A percentile compares a stretch with the other conserved stretches of the same genome.
These are phyloP conservation scores for Halocaridina rubra DNA, from an alignment of 2,888 invertebrate genomes.

Conservation along the genomic window DNA sequence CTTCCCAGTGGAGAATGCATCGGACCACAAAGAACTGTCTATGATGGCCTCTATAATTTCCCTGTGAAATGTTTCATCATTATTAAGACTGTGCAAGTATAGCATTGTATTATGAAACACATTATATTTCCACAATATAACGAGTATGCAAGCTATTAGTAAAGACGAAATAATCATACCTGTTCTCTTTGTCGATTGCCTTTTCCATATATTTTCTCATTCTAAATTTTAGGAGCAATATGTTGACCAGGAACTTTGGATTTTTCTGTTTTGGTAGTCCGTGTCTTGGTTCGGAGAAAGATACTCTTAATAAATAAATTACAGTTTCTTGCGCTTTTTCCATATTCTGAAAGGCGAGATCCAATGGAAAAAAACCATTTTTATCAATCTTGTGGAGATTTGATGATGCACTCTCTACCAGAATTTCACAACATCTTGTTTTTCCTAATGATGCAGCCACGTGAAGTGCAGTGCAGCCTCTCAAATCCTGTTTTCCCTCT, in stretches of 20 bases:
- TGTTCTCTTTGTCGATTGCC: neutral
- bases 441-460: neutral
- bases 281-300: neutral
- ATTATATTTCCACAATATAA: too few relatives aligned
- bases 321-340: neutral
- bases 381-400: neutral
- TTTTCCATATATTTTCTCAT: neutral
- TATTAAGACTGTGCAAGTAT: too few relatives aligned
- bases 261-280: neutral
- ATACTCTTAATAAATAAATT: neutral
- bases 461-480: neutral
- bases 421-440: neutral
- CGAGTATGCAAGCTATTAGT: too few relatives aligned
- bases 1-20: neutral
- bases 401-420: neutral
- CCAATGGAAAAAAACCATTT: neutral
- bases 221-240: neutral
- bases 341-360: neutral
- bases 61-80: too few relatives aligned
- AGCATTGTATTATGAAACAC: too few relatives aligned
- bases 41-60: neutral
- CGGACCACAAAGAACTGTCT: neutral
- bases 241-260: neutral
- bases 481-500: neutral
- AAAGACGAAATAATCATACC: neutral